phyloP scores from a whole-genome alignment of 2,113 vertebrate species.

The Cebidichthys violaceus region DNA sequence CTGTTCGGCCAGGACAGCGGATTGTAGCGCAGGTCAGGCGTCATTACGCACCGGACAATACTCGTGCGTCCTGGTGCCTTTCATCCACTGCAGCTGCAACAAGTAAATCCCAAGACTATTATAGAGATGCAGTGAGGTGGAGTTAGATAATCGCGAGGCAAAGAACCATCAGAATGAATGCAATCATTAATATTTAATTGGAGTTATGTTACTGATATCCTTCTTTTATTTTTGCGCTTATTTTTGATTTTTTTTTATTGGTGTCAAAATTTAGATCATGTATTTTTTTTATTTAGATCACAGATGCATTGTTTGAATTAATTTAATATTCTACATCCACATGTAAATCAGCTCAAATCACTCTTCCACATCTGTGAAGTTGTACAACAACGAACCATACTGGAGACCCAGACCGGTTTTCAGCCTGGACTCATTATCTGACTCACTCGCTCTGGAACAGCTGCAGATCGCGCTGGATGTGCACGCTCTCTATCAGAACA shows the following conservation, averaged over 20 bases:
- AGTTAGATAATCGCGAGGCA: neutral
- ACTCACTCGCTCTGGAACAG: too few relatives aligned
- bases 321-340: neutral
- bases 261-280: neutral
- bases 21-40: slow-evolving; percentile 42
- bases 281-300: neutral
- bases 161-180: neutral
- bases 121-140: neutral
- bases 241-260: neutral
- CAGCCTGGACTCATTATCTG: neutral
- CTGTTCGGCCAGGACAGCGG: slow-evolving; percentile 43
- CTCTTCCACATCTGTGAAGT: too few relatives aligned
- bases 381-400: neutral
- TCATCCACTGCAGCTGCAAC: slow-evolving; percentile 20
- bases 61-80: neutral
- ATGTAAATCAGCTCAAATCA: neutral
- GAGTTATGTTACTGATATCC: neutral
- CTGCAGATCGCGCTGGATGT: neutral
- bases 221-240: neutral
- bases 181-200: neutral
- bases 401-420: neutral
- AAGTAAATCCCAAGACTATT: neutral
- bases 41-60: slow-evolving; percentile 61
- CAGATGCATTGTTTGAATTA: neutral
- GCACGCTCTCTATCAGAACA: neutral